phyloP scores from a whole-genome alignment of 35 echinoderm and acorn worm species.

The Apostichopus californicus region DNA sequence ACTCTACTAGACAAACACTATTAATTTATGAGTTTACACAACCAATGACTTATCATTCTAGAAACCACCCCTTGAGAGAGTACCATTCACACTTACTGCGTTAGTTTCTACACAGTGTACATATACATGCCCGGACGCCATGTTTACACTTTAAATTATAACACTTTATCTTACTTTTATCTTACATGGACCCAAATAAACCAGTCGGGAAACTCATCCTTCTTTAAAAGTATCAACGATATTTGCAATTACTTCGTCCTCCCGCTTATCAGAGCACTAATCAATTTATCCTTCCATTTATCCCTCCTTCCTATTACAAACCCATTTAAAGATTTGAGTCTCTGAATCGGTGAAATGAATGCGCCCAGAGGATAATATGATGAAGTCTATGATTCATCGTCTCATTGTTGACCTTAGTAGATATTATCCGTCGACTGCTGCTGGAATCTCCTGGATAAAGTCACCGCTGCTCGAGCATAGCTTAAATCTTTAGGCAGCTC shows the following conservation, averaged over 20 bases:
- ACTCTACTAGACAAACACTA: background rate
- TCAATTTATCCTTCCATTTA: slow-evolving; percentile 40
- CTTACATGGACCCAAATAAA: background rate
- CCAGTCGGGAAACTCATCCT: background rate
- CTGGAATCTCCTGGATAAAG: background rate
- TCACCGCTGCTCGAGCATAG: background rate
- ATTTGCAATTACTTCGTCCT: slow-evolving; percentile 22
- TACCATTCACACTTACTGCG: background rate
- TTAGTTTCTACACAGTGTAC: background rate
- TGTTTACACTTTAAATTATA: slow-evolving; percentile 8
- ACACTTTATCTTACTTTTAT: background rate
- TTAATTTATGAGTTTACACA: background rate
- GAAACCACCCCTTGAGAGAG: background rate
- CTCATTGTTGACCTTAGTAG: slow-evolving; percentile 40
- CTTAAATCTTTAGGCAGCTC: background rate
- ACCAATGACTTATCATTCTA: background rate
- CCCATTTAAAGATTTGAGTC: slow-evolving; percentile 46
- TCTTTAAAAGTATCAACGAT: slow-evolving; percentile 31
- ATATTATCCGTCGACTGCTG: background rate
- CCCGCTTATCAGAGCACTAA: slow-evolving; percentile 19
- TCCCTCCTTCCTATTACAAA: slow-evolving; percentile 46
- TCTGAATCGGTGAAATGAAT: slow-evolving; percentile 1
- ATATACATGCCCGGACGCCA: background rate
- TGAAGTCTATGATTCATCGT: slow-evolving; percentile 45
- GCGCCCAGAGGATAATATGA: slow-evolving; percentile 52